Evolutionary conservation across 2,888 invertebrate genomes (phyloP), one percentile per base, ranked within the genome.

Genomic region (Cerastis leucographa): DNA sequence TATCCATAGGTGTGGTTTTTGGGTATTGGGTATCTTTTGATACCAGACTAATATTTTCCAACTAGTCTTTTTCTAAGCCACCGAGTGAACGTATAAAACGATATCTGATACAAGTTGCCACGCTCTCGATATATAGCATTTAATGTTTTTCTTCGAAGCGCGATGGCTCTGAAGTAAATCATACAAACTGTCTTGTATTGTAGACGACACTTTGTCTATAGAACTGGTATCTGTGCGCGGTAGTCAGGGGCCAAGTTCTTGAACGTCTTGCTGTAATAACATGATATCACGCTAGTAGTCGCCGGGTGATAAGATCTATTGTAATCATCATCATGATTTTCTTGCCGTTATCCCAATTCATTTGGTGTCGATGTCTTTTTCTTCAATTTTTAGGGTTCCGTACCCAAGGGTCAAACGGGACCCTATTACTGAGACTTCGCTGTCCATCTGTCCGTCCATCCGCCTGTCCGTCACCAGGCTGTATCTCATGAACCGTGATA

Each of bases 111-210:
- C 49, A 56, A 40, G 14, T 17, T 12, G 22, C 25, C 56, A 5
- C 49, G 67, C 59, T 61, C 71, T 75, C 82, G 22, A 71, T 81
- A 81, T 85, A 85, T 54, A 75, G 81, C 67, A 69, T 81, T 76
- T 69, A 40, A 70, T 59, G 66, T 67, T 83, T 77, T 77, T 71
- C 85, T 77, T 54, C 35, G 78, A 56, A 56, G 22, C 29, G 68
- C 25, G 74, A 71, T 72, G 68, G 19, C 61, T 22, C 70, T 69
- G 61, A 69, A 69, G 74, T 85, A 85, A 72, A 85, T 83, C 83
- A 83, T 69, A 78, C 51, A 29, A 77, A 71, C 74, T 83, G 78
- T 74, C 78, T 17, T 51, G 73, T 71, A 68, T 46, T 49, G 67
- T 54, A 12, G 19, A n/a, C 42, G 25, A 44, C 46, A 68, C 46